Conservation (phyloP, 2,797 vertebrate species). For the Gephyroberyx darwinii region DNA sequence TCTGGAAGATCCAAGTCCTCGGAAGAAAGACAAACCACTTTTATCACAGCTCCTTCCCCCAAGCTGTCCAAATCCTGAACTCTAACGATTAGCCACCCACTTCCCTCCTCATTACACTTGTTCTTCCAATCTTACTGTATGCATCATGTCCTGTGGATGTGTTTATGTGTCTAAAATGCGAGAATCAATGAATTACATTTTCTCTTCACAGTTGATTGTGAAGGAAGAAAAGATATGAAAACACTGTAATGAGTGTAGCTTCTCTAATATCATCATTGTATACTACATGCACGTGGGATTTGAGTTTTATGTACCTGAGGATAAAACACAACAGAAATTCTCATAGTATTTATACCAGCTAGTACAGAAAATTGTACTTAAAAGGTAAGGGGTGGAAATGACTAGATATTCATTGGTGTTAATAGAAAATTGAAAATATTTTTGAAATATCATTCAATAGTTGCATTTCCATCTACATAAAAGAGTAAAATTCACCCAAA, state of each 20-base stretch:
- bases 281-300: not conserved
- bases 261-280: slow-evolving; percentile 1
- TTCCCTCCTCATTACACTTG: slow-evolving; percentile 13
- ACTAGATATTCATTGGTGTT: not conserved
- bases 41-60: slow-evolving; percentile 6
- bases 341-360: not conserved
- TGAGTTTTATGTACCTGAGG: slow-evolving; percentile 35
- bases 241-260: not conserved
- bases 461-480: not conserved
- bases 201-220: slow-evolving; percentile 1
- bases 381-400: slow-evolving; percentile 2
- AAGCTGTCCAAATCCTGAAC: slow-evolving; percentile 23
- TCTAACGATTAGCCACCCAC: slow-evolving; percentile 15
- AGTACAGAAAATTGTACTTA: not conserved
- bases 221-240: slow-evolving; percentile 4
- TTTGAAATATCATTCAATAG: not conserved
- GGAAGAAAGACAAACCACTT: slow-evolving; percentile 25
- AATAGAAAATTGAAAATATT: too few species aligned
- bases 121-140: not conserved
- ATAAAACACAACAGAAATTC: slow-evolving; percentile 11
- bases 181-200: slow-evolving; percentile 24
- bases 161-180: slow-evolving; percentile 4
- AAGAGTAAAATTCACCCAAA: not conserved
- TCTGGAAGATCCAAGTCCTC: slow-evolving; percentile 2
- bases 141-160: not conserved